phyloP scores from a whole-genome alignment of 2,797 vertebrate genomes.

The Numenius phaeopus region DNA sequence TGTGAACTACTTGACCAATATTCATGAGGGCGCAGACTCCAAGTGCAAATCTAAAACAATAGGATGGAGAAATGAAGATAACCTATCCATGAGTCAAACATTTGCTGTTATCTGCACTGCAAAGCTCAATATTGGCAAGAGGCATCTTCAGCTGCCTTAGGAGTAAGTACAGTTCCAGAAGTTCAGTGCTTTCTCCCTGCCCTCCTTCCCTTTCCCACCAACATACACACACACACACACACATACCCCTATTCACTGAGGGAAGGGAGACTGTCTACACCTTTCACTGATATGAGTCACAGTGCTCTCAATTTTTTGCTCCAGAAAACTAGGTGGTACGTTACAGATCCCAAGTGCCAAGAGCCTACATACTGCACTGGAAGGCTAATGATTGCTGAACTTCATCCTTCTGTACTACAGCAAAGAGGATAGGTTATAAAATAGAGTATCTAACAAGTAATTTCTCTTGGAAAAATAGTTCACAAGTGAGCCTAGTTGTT shows the following conservation, averaged over 20 bases:
- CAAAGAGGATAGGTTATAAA: not conserved
- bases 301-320: not conserved
- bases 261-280: not conserved
- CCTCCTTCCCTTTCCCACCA: not conserved
- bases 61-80: not conserved
- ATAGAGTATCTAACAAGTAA: rapidly evolving
- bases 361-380: not conserved
- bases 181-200: not conserved
- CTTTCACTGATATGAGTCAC: not conserved
- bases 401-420: not conserved
- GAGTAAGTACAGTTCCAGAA: not conserved
- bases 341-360: not conserved
- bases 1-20: not conserved
- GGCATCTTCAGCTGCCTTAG: not conserved
- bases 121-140: not conserved
- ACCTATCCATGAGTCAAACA: not conserved
- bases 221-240: not conserved
- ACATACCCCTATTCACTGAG: not conserved
- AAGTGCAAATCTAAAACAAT: not conserved
- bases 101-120: not conserved
- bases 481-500: not conserved
- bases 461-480: not conserved
- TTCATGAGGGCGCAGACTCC: not conserved
- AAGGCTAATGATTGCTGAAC: not conserved
- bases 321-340: not conserved